Evolutionary conservation across 2,113 vertebrate genomes (phyloP).

Genomic region (Piaya cayana): DNA sequence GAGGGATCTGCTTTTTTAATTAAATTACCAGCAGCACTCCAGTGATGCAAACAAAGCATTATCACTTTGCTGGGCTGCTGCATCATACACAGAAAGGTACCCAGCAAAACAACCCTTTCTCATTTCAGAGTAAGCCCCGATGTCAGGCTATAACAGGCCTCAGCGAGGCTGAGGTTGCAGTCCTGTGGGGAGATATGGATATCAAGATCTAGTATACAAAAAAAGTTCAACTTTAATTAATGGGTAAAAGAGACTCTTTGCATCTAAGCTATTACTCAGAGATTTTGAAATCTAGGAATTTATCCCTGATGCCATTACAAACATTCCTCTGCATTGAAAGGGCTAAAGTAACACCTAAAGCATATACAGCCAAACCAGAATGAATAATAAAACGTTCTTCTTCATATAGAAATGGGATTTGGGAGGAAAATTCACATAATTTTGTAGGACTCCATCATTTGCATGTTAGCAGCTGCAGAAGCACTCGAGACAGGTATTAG

Average conservation of each 20-base stretch:
- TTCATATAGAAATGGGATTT: neutral
- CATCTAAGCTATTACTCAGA: neutral
- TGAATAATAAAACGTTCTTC: neutral
- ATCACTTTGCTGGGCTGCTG: neutral
- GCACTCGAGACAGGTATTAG: neutral
- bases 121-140: neutral
- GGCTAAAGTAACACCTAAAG: neutral
- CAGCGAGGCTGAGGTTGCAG: neutral
- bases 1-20: neutral
- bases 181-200: neutral
- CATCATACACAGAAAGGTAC: neutral
- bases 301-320: neutral
- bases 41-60: rapidly evolving
- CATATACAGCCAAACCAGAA: neutral
- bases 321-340: neutral
- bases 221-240: neutral
- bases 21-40: neutral
- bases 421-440: neutral
- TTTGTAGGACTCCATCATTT: neutral
- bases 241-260: neutral
- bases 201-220: neutral
- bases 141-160: neutral
- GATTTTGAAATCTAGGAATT: neutral
- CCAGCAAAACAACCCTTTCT: neutral
- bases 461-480: neutral